Evolutionary conservation across 2,888 invertebrate genomes (phyloP).

Genomic region (Leptopilina syphax): DNA sequence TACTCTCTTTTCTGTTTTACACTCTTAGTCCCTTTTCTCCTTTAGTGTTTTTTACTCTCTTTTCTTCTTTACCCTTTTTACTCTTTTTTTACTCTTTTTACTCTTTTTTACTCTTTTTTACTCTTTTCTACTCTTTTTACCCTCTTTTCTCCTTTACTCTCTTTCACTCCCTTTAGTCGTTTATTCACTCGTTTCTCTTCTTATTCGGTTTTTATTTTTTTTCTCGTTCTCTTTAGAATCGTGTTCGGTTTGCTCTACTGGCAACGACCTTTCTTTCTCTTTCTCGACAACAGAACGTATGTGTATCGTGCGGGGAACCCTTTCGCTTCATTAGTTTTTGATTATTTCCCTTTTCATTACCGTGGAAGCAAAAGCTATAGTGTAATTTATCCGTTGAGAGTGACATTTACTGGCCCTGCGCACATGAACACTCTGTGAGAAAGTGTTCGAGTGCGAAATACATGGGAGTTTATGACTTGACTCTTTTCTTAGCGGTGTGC

Average conservation of each 20-base stretch:
- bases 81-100: neutral
- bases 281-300: neutral
- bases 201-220: neutral
- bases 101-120: too few species aligned
- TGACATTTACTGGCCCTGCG: conserved; percentile 29
- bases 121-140: neutral
- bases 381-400: conserved; percentile 28
- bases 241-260: conserved; percentile 30
- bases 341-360: conserved; percentile 37
- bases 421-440: neutral
- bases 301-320: neutral
- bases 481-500: neutral
- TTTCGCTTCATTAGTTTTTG: conserved; percentile 36
- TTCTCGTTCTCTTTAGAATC: conserved; percentile 36
- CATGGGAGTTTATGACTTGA: conserved; percentile 24
- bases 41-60: neutral
- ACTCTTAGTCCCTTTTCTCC: neutral
- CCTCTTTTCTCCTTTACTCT: neutral
- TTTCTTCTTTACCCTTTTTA: conserved; percentile 18
- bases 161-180: conserved; percentile 6
- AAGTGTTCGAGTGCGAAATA: conserved; percentile 4
- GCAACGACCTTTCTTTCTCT: conserved; percentile 20
- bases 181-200: neutral
- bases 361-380: conserved; percentile 15
- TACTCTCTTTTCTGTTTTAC: conserved; percentile 5